Conservation (phyloP, 2,888 invertebrate species). For the Lydus trimaculatus region DNA sequence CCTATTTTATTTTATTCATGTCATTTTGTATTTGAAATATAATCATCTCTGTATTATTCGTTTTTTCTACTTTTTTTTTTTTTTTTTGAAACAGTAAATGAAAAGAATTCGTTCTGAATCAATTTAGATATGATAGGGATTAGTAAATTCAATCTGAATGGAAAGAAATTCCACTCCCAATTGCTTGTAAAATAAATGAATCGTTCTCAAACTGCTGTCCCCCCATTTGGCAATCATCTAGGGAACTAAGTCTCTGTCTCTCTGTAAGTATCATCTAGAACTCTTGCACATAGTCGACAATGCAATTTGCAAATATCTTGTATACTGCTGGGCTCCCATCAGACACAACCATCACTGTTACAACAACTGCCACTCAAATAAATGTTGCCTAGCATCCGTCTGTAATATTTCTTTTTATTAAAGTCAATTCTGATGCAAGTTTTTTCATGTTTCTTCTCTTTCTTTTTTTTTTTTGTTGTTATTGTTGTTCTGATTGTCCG, state of each 20-base stretch:
- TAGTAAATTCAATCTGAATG: background rate
- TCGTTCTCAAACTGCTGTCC: background rate
- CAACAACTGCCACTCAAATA: conserved; percentile 32
- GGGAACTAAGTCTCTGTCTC: conserved; percentile 12
- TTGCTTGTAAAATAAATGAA: background rate
- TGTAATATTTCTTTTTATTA: conserved; percentile 33
- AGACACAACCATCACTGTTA: background rate
- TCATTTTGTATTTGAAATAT: no score
- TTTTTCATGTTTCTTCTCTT: no score
- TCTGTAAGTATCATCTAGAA: conserved; percentile 33
- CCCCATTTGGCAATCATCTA: background rate
- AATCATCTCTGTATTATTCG: no score
- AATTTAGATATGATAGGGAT: background rate
- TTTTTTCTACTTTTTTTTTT: no score
- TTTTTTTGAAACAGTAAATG: no score
- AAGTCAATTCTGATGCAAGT: conserved; percentile 13
- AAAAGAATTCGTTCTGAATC: background rate
- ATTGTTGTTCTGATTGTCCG: background rate
- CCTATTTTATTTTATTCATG: background rate
- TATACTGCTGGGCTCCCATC: conserved; percentile 22
- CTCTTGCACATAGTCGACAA: conserved; percentile 33
- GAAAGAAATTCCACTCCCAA: background rate
- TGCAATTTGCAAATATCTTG: conserved; percentile 39
- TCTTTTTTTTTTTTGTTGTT: background rate
- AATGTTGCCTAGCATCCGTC: conserved; percentile 29